Conservation (phyloP, 2,888 invertebrate species). For the Trachelus iudaicus region DNA sequence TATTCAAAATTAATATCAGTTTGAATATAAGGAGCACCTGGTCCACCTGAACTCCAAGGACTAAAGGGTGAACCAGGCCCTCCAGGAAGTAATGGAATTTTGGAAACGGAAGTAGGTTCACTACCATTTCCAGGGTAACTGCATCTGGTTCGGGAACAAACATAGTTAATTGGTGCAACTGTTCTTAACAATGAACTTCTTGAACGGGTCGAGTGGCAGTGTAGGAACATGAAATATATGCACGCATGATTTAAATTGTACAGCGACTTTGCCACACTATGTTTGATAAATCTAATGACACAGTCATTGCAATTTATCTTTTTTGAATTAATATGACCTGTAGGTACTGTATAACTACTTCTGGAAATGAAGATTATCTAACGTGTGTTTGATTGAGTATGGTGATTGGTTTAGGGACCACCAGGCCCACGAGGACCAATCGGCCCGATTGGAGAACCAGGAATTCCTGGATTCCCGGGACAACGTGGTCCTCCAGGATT, state of each 20-base stretch:
- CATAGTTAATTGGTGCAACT: background rate
- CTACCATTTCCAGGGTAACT: background rate
- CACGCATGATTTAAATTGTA: constrained; percentile 1
- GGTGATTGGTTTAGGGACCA: constrained; percentile 54
- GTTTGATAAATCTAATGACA: background rate
- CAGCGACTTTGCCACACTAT: background rate
- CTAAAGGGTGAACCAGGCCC: background rate
- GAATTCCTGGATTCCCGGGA: constrained; percentile 64
- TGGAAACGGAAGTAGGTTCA: background rate
- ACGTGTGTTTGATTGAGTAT: background rate
- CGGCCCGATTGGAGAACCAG: constrained; percentile 55
- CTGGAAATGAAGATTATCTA: background rate
- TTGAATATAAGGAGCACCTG: background rate
- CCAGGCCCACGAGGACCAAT: constrained; percentile 66
- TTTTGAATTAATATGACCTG: constrained; percentile 26
- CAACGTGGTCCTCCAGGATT: constrained; percentile 64
- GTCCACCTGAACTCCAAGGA: background rate
- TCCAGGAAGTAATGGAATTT: background rate
- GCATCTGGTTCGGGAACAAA: background rate
- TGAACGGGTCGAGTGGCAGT: background rate
- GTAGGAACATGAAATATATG: constrained; percentile 12
- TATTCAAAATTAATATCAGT: background rate
- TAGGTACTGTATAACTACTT: background rate
- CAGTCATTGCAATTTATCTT: background rate
- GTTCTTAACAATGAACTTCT: background rate